Evolutionary conservation across 2,888 invertebrate genomes (phyloP), one percentile per base, ranked within the genome.

Genomic region (Leptothorax acervorum): DNA sequence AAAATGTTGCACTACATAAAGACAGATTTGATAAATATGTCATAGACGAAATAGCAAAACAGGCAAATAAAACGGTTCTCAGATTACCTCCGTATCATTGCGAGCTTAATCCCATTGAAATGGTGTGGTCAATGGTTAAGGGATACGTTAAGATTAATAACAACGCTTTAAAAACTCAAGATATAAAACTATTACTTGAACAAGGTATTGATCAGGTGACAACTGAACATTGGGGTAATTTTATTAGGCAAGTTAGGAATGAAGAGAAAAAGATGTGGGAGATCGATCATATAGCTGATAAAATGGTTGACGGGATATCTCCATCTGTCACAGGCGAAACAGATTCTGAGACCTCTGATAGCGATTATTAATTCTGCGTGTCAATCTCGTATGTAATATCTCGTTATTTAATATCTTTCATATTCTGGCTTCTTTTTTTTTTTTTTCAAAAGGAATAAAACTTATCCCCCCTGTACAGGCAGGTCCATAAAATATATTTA

Each of bases 41-140:
- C 1, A 15, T 65, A n/a, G 82, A 85, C 8, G 78, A 85, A 65
- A 23, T 39, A 2, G 85, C 76, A n/a, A 82, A 71, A 71, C 11
- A 57, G 35, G 35, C 35, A 1, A 74, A 78, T 55, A 81, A 68
- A 35, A 83, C 31, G 1, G 68, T 84, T 15, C 76, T 87, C 12
- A 23, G 88, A n/a, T 45, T 87, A 57, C 89, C 88, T 35, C 87
- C 88, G 9, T 86, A 90, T 73, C 86, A 90, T 60, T 88, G 84
- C 35, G 84, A 89, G 39, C 65, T 86, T 4, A 88, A 89, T 70
- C 83, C 90, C 1, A 90, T 89, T 31, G 87, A 87, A 66, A 35
- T 88, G 45, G 81, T 82, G 18, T 90, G 87, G 89, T 76, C 86
- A 45, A 76, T 85, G 65, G 84, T 89, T 11, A 89, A 90, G 62